Percentiles rank a stretch among this genome's conserved stretches.
Conservation (phyloP, 1,140 invertebrate genomes). For the Parasteatoda tepidariorum region DNA sequence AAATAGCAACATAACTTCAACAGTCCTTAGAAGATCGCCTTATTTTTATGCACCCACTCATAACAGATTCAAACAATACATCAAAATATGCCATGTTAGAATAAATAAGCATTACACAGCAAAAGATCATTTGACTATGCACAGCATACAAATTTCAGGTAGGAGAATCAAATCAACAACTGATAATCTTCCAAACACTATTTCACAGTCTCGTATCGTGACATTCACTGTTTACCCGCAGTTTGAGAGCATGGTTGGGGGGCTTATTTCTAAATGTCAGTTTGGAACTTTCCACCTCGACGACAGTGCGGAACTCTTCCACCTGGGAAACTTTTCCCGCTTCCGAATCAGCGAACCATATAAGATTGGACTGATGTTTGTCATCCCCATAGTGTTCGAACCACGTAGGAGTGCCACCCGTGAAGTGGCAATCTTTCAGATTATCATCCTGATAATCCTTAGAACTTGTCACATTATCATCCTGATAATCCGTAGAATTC, state of each 20-base stretch:
- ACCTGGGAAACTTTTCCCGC: background rate
- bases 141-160: too few species aligned
- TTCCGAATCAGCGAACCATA: slow-evolving; percentile 25
- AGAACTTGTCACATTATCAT: background rate
- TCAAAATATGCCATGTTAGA: too few species aligned
- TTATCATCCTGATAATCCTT: background rate
- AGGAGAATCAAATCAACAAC: too few species aligned
- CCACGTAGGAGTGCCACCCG: slow-evolving; percentile 47
- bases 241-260: slow-evolving; percentile 30
- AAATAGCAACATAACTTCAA: too few species aligned
- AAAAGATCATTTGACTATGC: too few species aligned
- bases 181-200: too few species aligned
- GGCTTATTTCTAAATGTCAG: background rate
- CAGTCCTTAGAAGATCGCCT: too few species aligned
- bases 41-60: too few species aligned
- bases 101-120: too few species aligned
- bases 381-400: slow-evolving; percentile 54
- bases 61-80: too few species aligned
- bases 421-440: slow-evolving; percentile 15
- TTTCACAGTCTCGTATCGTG: slow-evolving; percentile 51
- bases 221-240: slow-evolving; percentile 52
- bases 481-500: background rate
- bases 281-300: slow-evolving; percentile 17
- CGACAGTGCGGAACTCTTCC: slow-evolving; percentile 25
- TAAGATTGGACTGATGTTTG: slow-evolving; percentile 20